Evolutionary conservation across 2,113 vertebrate species (phyloP).

Genomic region (Pampusana beccarii): DNA sequence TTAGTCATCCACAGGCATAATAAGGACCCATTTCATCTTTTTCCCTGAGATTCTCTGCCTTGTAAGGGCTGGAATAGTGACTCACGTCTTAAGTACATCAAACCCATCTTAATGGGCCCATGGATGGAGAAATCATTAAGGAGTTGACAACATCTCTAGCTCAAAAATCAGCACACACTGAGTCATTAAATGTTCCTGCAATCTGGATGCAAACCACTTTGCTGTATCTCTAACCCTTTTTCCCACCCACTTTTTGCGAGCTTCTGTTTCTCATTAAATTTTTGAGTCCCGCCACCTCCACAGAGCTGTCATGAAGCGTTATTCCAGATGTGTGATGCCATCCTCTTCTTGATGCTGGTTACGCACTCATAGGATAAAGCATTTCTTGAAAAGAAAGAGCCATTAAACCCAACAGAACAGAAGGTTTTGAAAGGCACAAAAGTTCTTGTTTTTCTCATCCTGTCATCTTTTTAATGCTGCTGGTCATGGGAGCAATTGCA

Average conservation of each 20-base stretch:
- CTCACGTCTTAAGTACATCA: neutral
- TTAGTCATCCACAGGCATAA: neutral
- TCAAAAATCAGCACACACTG: neutral
- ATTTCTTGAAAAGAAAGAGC: neutral
- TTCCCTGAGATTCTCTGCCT: neutral
- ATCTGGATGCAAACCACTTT: neutral
- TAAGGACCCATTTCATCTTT: neutral
- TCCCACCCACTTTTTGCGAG: slow-evolving; percentile 1
- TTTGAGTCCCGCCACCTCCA: slow-evolving; percentile 19
- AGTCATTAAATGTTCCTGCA: neutral
- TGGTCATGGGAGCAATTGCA: neutral
- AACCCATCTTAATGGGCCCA: neutral
- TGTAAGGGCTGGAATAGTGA: neutral
- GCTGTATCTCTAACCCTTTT: neutral
- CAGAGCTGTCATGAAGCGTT: neutral
- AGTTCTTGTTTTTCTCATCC: neutral
- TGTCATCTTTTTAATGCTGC: neutral
- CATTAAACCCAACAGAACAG: neutral
- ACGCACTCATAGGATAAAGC: neutral
- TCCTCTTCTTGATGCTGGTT: neutral
- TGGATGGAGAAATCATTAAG: slow-evolving; percentile 31
- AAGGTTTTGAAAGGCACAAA: neutral
- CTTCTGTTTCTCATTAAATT: slow-evolving; percentile 40
- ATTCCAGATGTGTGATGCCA: slow-evolving; percentile 28
- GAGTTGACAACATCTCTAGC: neutral